These are phyloP conservation scores for Diplodus puntazzo DNA, from an alignment of 2,797 vertebrate genomes.

Conservation along the genomic window DNA sequence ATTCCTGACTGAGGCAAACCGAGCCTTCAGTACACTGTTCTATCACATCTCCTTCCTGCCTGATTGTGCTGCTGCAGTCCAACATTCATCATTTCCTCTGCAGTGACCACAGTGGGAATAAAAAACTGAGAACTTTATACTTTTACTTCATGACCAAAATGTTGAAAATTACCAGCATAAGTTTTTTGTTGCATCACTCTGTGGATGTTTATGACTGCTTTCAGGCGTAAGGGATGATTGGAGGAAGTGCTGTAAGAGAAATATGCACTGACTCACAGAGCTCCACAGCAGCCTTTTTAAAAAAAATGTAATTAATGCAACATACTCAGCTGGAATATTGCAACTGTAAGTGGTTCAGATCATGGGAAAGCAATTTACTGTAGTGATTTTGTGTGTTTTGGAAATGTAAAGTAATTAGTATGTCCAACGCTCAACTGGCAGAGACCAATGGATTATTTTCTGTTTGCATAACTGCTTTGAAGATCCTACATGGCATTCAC, in stretches of 20 bases:
- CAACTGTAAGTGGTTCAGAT: constrained; percentile 1
- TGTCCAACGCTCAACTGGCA: constrained; percentile 1
- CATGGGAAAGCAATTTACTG: background rate
- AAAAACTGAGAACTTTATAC: constrained; percentile 25
- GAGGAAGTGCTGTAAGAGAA: constrained; percentile 32
- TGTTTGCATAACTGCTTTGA: constrained; percentile 14
- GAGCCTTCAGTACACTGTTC: background rate
- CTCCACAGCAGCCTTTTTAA: constrained; percentile 26
- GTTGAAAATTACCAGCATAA: constrained; percentile 42
- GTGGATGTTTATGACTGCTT: constrained; percentile 58
- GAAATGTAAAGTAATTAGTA: constrained; percentile 1
- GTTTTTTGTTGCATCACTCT: constrained; percentile 45
- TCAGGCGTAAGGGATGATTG: constrained; percentile 43
- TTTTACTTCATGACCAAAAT: constrained; percentile 29
- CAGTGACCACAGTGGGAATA: constrained; percentile 17
- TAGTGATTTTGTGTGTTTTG: constrained; percentile 7
- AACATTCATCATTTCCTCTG: constrained; percentile 37
- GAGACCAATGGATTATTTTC: background rate
- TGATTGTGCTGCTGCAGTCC: constrained; percentile 23
- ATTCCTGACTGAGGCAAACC: background rate
- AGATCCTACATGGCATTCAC: too few relatives aligned
- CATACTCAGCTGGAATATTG: constrained; percentile 14
- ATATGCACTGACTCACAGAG: constrained; percentile 27
- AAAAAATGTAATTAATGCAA: constrained; percentile 11
- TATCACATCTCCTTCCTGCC: constrained; percentile 6